Percentiles rank a stretch among this genome's conserved stretches.
Evolutionary conservation across 2,888 invertebrate genomes (phyloP).

Genomic region (Drosophila austrosaltans): DNA sequence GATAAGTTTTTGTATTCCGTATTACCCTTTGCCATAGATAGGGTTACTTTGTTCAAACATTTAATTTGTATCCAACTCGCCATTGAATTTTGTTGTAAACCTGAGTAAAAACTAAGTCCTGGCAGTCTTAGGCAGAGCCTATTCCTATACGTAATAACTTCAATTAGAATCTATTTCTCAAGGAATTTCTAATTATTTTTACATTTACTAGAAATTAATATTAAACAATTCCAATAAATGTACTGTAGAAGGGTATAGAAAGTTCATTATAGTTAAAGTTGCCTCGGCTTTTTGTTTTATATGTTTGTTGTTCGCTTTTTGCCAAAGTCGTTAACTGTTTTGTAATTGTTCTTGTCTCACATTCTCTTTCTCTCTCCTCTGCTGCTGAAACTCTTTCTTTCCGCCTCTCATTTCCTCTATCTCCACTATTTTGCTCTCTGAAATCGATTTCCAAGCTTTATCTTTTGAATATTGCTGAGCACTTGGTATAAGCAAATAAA

Average conservation of each 20-base stretch:
- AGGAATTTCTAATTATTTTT: too few relatives aligned
- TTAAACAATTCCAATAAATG: too few relatives aligned
- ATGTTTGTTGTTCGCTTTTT: neutral
- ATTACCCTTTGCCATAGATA: neutral
- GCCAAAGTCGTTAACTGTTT: constrained; percentile 64
- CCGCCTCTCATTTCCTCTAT: constrained; percentile 12
- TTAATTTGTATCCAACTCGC: neutral
- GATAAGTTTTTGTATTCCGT: neutral
- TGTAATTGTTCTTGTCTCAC: constrained; percentile 43
- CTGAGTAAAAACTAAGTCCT: too few relatives aligned
- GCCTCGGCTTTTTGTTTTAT: neutral
- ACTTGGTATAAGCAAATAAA: constrained; percentile 60
- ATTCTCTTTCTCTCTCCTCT: constrained; percentile 21
- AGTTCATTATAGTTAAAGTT: constrained; percentile 32
- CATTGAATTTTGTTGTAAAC: too few relatives aligned
- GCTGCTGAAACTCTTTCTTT: constrained; percentile 18
- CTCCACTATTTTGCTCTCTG: constrained; percentile 6
- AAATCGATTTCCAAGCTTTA: constrained; percentile 28
- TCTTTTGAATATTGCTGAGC: constrained; percentile 62
- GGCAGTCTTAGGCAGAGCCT: too few relatives aligned
- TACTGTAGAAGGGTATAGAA: neutral
- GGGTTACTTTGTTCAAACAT: neutral
- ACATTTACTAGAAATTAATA: too few relatives aligned
- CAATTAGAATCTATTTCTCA: too few relatives aligned
- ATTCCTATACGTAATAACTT: too few relatives aligned